Base-by-base conservation (phyloP, 2,797 vertebrate genomes). In the Sebastes diaconus region DNA sequence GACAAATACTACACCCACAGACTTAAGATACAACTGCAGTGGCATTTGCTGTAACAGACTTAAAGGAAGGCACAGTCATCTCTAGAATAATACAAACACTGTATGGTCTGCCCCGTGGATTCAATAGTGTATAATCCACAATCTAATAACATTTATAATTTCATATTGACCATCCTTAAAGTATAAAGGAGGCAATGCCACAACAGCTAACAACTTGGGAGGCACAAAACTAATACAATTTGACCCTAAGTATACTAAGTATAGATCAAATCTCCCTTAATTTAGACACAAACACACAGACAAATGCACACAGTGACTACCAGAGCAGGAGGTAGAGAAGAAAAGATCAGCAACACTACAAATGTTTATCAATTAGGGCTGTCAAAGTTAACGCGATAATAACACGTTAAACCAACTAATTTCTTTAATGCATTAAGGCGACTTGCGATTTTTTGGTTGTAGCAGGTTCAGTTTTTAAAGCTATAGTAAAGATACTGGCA, bases 1-100 rank as follows among this genome's bases (percentile, higher is more conserved):
- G 64, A 30, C 57, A 81, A 79, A 86, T 32, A 81, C 34, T 57
- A 84, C 76, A 84, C 39, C 59, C 25, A 57, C 4, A 36, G 18
- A 74, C 0, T 1, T 67, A 61, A 69, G 29, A 3, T 63, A 67
- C 55, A 79, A 58, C 63, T 36, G 20, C n/a, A 67, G 27, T 63
- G 46, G n/a, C 32, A 63, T 50, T 72, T 52, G 1, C 36, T 85
- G 65, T 65, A 77, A 46, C 39, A 52, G 59, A 55, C 18, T 29
- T 30, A 63, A 7, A 46, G 7, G 25, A 73, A 58, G 11, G 18
- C 20, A 11, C 13, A 58, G 3, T n/a, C 18, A 50, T 20, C 29
- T 70, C n/a, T n/a, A 11, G 22, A 36, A 32, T n/a, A 30, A 65
- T 12, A 11, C 6, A n/a, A 22, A 68, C 39, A 52, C 61, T 32